A percentile compares a stretch with the other conserved stretches of the same genome.
Conservation (phyloP, 1,140 invertebrate species). For the Arion vulgaris region DNA sequence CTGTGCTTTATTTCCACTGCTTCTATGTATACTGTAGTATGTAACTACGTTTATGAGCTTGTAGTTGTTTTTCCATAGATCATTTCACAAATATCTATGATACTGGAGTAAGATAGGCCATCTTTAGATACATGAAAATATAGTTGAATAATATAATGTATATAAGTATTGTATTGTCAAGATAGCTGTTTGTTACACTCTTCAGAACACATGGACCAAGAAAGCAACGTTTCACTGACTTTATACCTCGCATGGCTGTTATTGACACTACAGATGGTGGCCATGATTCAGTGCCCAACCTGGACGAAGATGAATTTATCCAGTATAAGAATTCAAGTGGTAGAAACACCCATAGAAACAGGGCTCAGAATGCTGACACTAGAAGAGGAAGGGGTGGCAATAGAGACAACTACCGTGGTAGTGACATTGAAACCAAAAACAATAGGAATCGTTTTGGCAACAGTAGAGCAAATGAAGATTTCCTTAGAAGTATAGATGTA, state of each 20-base stretch:
- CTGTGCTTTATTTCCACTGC: no score
- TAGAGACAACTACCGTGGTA: conserved; percentile 7
- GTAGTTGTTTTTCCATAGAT: no score
- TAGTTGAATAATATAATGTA: no score
- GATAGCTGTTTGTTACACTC: not conserved
- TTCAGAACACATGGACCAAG: conserved; percentile 18
- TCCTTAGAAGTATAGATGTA: not conserved
- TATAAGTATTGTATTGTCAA: no score
- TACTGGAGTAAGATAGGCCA: no score
- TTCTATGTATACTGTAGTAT: no score
- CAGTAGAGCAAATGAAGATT: not conserved
- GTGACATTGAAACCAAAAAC: not conserved
- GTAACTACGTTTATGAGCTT: no score
- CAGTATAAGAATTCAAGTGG: not conserved
- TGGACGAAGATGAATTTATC: conserved; percentile 22
- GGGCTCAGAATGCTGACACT: not conserved
- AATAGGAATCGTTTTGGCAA: not conserved
- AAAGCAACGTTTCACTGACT: conserved; percentile 44
- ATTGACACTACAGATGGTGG: conserved; percentile 42
- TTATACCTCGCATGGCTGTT: conserved; percentile 44
- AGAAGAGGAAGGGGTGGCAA: conserved; percentile 33
- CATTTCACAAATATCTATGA: no score
- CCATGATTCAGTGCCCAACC: conserved; percentile 16
- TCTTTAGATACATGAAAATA: no score
- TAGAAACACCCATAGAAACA: conserved; percentile 21